Evolutionary conservation across 1,140 invertebrate species (phyloP).

Genomic region (Diorhabda elongata): DNA sequence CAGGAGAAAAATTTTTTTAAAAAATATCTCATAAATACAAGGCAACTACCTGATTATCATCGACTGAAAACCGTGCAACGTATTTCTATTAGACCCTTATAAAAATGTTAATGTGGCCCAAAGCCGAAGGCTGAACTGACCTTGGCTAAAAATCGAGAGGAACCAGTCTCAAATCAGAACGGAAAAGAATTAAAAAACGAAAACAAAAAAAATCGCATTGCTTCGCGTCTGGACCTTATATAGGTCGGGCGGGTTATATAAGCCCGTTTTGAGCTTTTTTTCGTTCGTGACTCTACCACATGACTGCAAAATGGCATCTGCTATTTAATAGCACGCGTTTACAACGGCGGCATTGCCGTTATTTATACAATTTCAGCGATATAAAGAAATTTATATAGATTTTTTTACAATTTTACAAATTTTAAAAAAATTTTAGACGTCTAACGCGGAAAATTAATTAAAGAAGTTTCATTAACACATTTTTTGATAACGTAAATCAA

Average conservation of each 20-base stretch:
- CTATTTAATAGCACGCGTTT: conserved; percentile 24
- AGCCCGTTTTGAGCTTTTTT: conserved; percentile 19
- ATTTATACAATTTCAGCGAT: neutral
- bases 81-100: neutral
- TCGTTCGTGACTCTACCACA: conserved; percentile 24
- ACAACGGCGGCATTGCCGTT: neutral
- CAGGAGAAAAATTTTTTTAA: too few species aligned
- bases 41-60: too few species aligned
- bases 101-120: conserved; percentile 8
- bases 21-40: too few species aligned
- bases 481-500: too few species aligned
- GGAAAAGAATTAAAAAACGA: conserved; percentile 16
- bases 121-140: conserved; percentile 23
- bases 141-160: conserved; percentile 22
- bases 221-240: conserved; percentile 36
- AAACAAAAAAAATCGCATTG: conserved; percentile 27
- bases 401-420: too few species aligned
- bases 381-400: neutral
- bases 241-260: conserved; percentile 38
- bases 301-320: conserved; percentile 20
- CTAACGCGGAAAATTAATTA: too few species aligned
- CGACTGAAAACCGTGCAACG: too few species aligned
- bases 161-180: conserved; percentile 21
- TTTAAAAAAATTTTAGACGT: too few species aligned
- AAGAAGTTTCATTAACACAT: too few species aligned